Evolutionary conservation across 2,113 vertebrate species (phyloP).

Genomic region (Nesospiza acunhae): DNA sequence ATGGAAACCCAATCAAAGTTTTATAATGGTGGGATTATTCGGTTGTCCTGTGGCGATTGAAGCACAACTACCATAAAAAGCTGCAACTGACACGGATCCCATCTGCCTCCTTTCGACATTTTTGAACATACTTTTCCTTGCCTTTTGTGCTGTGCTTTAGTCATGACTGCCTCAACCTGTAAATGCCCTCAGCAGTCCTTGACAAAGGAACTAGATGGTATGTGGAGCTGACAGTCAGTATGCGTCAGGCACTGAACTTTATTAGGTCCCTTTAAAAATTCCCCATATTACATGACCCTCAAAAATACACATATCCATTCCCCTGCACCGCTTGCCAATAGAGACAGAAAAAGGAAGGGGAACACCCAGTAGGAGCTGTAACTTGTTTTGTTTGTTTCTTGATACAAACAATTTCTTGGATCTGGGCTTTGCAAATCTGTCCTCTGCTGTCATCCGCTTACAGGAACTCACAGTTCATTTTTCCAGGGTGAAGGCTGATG

Average conservation of each 20-base stretch:
- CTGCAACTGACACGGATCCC: background rate
- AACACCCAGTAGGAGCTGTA: background rate
- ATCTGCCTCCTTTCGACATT: background rate
- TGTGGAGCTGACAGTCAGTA: background rate
- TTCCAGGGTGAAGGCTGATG: background rate
- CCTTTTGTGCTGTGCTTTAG: background rate
- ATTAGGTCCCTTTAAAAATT: background rate
- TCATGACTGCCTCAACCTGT: background rate
- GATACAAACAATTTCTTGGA: slow-evolving; percentile 32
- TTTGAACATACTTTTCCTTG: background rate
- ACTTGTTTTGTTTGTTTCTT: slow-evolving; percentile 41
- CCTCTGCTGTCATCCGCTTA: background rate
- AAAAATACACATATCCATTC: background rate
- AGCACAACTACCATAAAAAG: background rate
- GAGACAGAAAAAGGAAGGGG: slow-evolving; percentile 24
- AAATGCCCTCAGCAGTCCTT: background rate
- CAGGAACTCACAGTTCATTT: slow-evolving; percentile 1
- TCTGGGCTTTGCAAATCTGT: background rate
- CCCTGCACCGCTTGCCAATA: slow-evolving; percentile 1
- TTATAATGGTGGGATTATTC: background rate
- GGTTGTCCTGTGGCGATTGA: background rate
- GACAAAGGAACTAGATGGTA: background rate
- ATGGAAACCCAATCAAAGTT: background rate
- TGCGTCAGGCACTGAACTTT: background rate
- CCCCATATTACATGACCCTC: background rate